Evolutionary conservation across 2,113 vertebrate genomes (phyloP).

Genomic region (Morone saxatilis): DNA sequence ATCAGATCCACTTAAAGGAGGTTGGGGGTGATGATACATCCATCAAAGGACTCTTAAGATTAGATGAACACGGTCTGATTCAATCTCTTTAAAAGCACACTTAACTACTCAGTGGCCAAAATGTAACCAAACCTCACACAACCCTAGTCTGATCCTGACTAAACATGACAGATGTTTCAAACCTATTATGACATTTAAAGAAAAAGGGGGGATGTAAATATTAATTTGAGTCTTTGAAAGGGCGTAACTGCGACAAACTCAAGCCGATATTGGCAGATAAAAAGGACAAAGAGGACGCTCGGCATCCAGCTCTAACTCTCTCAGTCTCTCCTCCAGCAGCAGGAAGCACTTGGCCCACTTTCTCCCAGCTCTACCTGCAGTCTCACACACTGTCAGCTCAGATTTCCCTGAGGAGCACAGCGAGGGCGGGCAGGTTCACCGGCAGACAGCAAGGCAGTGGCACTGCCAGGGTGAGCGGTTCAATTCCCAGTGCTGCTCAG

Average conservation of each 20-base stretch:
- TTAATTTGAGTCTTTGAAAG: not conserved
- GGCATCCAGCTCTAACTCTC: not conserved
- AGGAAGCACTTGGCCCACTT: constrained; percentile 65
- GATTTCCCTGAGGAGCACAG: constrained; percentile 45
- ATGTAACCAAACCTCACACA: not conserved
- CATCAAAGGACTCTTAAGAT: not conserved
- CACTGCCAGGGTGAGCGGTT: not conserved
- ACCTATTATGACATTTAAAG: not conserved
- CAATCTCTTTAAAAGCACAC: not conserved
- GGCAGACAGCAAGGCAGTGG: constrained; percentile 4
- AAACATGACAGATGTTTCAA: not conserved
- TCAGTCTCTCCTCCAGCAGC: constrained; percentile 25
- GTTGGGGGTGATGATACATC: not conserved
- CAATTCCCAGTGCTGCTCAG: not conserved
- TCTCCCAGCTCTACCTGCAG: constrained; percentile 55
- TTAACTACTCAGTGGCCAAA: not conserved
- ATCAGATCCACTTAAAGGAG: not conserved
- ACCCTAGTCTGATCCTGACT: not conserved
- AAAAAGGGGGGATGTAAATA: not conserved
- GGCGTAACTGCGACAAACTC: constrained; percentile 11
- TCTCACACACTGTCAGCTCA: constrained; percentile 58
- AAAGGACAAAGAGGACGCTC: constrained; percentile 29
- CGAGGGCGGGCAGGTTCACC: constrained; percentile 28
- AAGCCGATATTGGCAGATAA: not conserved
- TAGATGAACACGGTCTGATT: not conserved